Conservation (phyloP, 2,888 invertebrate genomes). For the Zygogramma bicolorata region DNA sequence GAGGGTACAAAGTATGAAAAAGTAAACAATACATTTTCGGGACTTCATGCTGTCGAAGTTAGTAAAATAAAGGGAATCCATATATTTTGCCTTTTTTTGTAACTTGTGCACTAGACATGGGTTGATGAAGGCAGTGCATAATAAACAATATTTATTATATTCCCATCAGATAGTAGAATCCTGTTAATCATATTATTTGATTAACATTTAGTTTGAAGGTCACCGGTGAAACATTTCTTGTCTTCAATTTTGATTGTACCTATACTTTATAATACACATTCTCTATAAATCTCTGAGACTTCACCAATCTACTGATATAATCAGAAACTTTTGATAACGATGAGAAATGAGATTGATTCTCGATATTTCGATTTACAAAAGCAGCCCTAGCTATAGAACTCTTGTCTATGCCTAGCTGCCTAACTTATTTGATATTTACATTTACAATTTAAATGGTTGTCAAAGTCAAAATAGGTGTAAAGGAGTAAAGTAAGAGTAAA, state of each 20-base stretch:
- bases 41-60: conserved; percentile 43
- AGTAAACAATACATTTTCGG: conserved; percentile 51
- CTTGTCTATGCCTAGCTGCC: too few species aligned
- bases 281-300: not conserved
- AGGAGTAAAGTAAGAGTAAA: too few species aligned
- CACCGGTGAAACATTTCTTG: not conserved
- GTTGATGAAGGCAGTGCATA: not conserved
- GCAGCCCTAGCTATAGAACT: too few species aligned
- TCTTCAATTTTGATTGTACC: not conserved
- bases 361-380: too few species aligned
- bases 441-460: too few species aligned
- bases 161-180: not conserved
- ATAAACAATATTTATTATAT: not conserved
- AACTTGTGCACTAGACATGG: not conserved
- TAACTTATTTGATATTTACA: too few species aligned
- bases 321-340: too few species aligned
- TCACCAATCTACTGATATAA: not conserved
- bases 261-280: not conserved
- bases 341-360: too few species aligned
- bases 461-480: too few species aligned
- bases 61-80: not conserved
- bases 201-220: not conserved
- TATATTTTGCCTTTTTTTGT: not conserved
- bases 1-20: conserved; percentile 53
- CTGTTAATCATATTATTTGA: not conserved